Percentiles rank a stretch among this genome's conserved stretches.
Conservation (phyloP, 2,113 vertebrate species). For the Pandion haliaetus region DNA sequence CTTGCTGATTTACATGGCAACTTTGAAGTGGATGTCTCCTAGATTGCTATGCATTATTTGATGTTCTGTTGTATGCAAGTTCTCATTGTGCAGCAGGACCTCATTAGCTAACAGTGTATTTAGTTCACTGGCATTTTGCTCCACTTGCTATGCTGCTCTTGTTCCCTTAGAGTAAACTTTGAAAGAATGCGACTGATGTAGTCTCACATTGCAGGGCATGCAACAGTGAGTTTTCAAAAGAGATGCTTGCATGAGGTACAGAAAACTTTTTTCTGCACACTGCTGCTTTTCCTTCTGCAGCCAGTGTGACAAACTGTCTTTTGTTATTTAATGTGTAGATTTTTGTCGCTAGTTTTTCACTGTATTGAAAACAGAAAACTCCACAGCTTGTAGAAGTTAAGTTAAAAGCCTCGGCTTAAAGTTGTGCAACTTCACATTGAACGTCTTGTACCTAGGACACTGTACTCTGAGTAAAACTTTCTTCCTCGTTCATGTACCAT, state of each 20-base stretch:
- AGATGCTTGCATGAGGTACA: neutral
- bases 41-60: neutral
- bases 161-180: conserved; percentile 7
- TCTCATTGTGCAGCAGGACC: neutral
- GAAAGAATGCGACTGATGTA: conserved; percentile 22
- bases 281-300: neutral
- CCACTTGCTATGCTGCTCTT: conserved; percentile 43
- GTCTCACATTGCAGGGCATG: neutral
- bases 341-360: neutral
- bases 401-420: neutral
- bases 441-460: neutral
- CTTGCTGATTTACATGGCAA: neutral
- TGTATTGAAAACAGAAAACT: neutral
- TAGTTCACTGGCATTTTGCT: conserved; percentile 13
- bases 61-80: neutral
- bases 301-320: neutral
- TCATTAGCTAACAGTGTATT: neutral
- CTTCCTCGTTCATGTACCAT: rapidly evolving
- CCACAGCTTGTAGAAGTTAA: neutral
- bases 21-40: neutral
- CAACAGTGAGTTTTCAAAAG: neutral
- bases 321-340: neutral
- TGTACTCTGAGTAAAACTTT: neutral
- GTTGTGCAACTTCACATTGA: neutral
- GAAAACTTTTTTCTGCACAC: neutral